These are phyloP conservation scores for Odontophorus gujanensis DNA, from an alignment of 2,113 vertebrate species.

Conservation along the genomic window DNA sequence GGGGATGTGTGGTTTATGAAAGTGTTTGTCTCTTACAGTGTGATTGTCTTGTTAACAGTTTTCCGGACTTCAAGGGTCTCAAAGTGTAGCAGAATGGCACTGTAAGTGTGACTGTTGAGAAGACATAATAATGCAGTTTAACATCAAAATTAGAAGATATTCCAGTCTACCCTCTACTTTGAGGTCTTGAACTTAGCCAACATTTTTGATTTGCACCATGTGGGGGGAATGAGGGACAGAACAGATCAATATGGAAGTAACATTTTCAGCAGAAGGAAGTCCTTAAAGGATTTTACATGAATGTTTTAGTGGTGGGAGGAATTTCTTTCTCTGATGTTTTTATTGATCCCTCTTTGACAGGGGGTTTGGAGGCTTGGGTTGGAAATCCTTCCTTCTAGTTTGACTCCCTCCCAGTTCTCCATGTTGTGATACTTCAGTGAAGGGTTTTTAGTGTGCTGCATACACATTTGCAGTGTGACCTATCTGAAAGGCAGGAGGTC, in stretches of 20 bases:
- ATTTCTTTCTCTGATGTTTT: constrained; percentile 23
- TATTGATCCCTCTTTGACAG: constrained; percentile 46
- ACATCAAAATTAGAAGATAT: not conserved
- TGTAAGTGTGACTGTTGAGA: not conserved
- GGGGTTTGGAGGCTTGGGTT: not conserved
- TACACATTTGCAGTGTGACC: not conserved
- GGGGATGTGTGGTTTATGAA: not conserved
- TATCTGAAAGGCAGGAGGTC: not conserved
- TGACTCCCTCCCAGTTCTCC: not conserved
- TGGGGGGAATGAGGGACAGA: not conserved
- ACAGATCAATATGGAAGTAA: not conserved
- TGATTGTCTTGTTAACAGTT: not conserved
- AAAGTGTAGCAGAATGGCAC: not conserved
- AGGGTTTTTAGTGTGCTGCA: not conserved
- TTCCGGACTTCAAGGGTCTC: not conserved
- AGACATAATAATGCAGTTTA: not conserved
- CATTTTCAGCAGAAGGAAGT: constrained; percentile 39
- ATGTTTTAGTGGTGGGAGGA: constrained; percentile 34
- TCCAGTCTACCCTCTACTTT: not conserved
- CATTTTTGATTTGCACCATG: not conserved
- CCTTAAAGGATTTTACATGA: constrained; percentile 27
- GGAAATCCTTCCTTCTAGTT: constrained; percentile 4
- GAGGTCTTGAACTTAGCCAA: not conserved
- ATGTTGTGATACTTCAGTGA: constrained; percentile 29
- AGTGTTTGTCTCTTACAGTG: not conserved